These are phyloP conservation scores for Hydractinia echinata DNA, from an alignment of 30 jellyfish, hydroid and myxozoan genomes.

Conservation along the genomic window DNA sequence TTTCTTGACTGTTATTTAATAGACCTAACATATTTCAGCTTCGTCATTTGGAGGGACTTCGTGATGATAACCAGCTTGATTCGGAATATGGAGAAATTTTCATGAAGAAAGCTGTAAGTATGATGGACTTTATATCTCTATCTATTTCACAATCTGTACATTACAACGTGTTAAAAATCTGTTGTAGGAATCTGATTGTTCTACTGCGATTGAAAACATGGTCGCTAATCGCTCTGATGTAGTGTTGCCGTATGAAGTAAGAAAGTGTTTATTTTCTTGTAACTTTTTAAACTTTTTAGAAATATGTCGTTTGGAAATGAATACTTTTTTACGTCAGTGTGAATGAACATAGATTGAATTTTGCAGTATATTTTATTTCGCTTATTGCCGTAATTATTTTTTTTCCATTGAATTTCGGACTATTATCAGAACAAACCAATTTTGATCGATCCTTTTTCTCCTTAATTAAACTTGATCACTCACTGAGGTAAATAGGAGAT, in stretches of 20 bases:
- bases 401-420: too few species aligned
- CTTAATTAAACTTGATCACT: too few species aligned
- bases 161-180: not conserved
- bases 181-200: slow-evolving; percentile 19
- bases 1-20: too few species aligned
- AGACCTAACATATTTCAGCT: slow-evolving; percentile 33
- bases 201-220: slow-evolving; percentile 56
- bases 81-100: slow-evolving; percentile 81
- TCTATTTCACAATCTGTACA: not conserved
- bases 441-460: too few species aligned
- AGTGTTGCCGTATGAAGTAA: slow-evolving; percentile 87
- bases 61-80: slow-evolving; percentile 61
- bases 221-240: slow-evolving; percentile 58
- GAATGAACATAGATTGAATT: too few species aligned
- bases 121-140: not conserved
- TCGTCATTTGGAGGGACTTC: slow-evolving; percentile 74
- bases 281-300: too few species aligned
- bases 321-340: too few species aligned
- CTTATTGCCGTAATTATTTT: too few species aligned
- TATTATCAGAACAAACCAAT: too few species aligned
- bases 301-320: too few species aligned
- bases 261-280: not conserved
- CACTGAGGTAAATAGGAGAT: too few species aligned
- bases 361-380: too few species aligned
- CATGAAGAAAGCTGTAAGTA: slow-evolving; percentile 60